Evolutionary conservation across 2,113 vertebrate species (phyloP).

Genomic region (Triplophysa dalaica): DNA sequence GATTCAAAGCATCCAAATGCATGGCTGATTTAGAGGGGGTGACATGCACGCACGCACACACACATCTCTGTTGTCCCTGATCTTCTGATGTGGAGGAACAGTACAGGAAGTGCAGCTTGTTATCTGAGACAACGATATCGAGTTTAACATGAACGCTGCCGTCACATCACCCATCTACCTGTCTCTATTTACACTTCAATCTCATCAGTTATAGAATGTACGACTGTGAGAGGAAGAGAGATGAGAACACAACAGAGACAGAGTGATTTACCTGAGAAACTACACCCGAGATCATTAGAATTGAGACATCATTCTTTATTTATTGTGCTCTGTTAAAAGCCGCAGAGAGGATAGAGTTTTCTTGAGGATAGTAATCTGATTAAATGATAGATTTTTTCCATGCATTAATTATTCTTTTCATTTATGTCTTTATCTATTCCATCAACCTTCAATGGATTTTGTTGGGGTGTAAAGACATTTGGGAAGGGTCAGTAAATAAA

Average conservation of each 20-base stretch:
- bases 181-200: constrained; percentile 40
- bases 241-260: constrained; percentile 18
- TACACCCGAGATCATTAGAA: constrained; percentile 35
- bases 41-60: constrained; percentile 11
- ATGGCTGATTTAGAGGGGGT: constrained; percentile 20
- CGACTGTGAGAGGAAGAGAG: constrained; percentile 6
- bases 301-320: constrained; percentile 41
- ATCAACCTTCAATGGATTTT: background rate
- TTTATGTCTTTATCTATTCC: background rate
- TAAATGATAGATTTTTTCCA: background rate
- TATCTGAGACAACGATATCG: constrained; percentile 26
- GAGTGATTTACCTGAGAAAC: constrained; percentile 40
- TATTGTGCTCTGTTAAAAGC: background rate
- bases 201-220: constrained; percentile 33
- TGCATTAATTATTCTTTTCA: background rate
- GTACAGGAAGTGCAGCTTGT: constrained; percentile 36
- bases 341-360: constrained; percentile 1
- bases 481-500: too few species aligned
- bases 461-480: too few species aligned
- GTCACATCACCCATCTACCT: constrained; percentile 32
- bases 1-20: constrained; percentile 13
- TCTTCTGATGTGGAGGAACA: constrained; percentile 41
- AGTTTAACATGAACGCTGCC: constrained; percentile 32
- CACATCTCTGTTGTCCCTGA: constrained; percentile 22
- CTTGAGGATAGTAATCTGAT: background rate